These are phyloP conservation scores for Eurosta solidaginis DNA, from an alignment of 1,140 invertebrate species.

Conservation along the genomic window DNA sequence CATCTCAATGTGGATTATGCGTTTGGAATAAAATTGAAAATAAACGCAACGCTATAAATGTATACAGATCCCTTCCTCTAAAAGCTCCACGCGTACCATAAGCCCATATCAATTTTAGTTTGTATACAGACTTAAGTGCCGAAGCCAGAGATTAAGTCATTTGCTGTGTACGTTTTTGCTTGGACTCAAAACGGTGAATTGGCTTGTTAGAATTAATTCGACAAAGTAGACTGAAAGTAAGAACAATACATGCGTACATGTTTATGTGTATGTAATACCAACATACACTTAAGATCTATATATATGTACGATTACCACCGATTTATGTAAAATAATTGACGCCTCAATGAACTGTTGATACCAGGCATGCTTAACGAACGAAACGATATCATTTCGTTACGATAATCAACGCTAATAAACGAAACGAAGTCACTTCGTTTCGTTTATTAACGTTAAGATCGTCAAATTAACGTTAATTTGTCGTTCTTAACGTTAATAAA, in stretches of 20 bases:
- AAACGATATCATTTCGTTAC: no score
- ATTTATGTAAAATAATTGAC: slow-evolving; percentile 60
- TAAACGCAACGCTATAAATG: slow-evolving; percentile 38
- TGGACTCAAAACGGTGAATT: neutral
- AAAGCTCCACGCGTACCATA: neutral
- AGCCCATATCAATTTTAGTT: neutral
- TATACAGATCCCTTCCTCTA: neutral
- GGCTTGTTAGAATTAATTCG: slow-evolving; percentile 57
- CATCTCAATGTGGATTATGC: slow-evolving; percentile 1
- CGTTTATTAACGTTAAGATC: no score
- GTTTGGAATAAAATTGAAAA: neutral
- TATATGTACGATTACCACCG: slow-evolving; percentile 1
- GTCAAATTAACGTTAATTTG: no score
- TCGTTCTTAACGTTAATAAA: no score
- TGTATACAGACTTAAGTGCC: slow-evolving; percentile 43
- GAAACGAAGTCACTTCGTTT: no score
- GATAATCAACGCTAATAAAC: no score
- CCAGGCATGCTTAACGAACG: no score
- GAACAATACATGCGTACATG: neutral
- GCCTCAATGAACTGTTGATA: slow-evolving; percentile 60
- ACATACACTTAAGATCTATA: neutral
- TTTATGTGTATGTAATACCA: neutral
- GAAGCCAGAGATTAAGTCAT: slow-evolving; percentile 56
- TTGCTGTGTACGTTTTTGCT: slow-evolving; percentile 47
- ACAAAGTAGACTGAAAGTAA: slow-evolving; percentile 44